Evolutionary conservation across 1,140 invertebrate genomes (phyloP).

Genomic region (silkworm (Bombyx mori)): ASM3026992v2 NC_085127.1:12107001-12107500

Average conservation of each 20-base stretch:
- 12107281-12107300: conserved; percentile 1
- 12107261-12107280: conserved; percentile 11
- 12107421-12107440: too few relatives aligned
- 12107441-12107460: too few relatives aligned
- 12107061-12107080: too few relatives aligned
- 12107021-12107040: too few relatives aligned
- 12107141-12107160: not conserved
- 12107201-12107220: conserved; percentile 19
- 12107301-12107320: conserved; percentile 3
- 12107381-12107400: not conserved
- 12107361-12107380: conserved; percentile 11
- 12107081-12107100: not conserved
- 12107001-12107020: too few relatives aligned
- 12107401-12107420: too few relatives aligned
- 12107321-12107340: conserved; percentile 18
- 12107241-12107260: conserved; percentile 7
- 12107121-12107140: too few relatives aligned
- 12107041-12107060: too few relatives aligned
- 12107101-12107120: not conserved
- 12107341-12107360: conserved; percentile 44
- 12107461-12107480: too few relatives aligned
- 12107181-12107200: conserved; percentile 31
- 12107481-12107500: too few relatives aligned
- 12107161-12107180: conserved; percentile 11
- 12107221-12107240: conserved; percentile 20